Conservation (phyloP, 2,113 vertebrate species). For the Rhea americana region DNA sequence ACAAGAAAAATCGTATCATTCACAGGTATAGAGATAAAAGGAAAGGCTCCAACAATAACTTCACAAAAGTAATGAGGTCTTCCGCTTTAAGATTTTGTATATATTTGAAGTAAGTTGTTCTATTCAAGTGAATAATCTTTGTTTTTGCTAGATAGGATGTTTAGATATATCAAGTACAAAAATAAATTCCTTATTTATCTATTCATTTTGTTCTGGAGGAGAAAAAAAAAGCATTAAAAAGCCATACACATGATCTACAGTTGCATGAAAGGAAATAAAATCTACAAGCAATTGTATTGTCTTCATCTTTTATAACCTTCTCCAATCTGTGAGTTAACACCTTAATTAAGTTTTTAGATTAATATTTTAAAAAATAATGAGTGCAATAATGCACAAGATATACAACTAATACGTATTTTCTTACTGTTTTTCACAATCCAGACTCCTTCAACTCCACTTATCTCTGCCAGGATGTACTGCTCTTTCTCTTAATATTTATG, state of each 20-base stretch:
- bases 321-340: constrained; percentile 43
- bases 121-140: not conserved
- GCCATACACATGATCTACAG: not conserved
- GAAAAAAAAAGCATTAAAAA: not conserved
- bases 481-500: constrained; percentile 42
- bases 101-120: not conserved
- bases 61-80: not conserved
- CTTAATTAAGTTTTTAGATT: constrained; percentile 41
- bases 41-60: not conserved
- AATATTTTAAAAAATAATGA: constrained; percentile 19
- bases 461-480: not conserved
- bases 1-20: not conserved
- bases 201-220: constrained; percentile 11
- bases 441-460: not conserved
- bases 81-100: not conserved
- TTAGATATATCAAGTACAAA: not conserved
- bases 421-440: not conserved
- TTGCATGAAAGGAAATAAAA: not conserved
- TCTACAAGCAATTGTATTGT: not conserved
- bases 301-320: not conserved
- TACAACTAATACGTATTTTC: not conserved
- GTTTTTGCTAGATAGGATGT: not conserved
- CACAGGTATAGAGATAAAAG: not conserved
- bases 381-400: not conserved
- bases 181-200: not conserved